Conservation (phyloP, 2,888 invertebrate genomes). For the Diarsia mendica region DNA sequence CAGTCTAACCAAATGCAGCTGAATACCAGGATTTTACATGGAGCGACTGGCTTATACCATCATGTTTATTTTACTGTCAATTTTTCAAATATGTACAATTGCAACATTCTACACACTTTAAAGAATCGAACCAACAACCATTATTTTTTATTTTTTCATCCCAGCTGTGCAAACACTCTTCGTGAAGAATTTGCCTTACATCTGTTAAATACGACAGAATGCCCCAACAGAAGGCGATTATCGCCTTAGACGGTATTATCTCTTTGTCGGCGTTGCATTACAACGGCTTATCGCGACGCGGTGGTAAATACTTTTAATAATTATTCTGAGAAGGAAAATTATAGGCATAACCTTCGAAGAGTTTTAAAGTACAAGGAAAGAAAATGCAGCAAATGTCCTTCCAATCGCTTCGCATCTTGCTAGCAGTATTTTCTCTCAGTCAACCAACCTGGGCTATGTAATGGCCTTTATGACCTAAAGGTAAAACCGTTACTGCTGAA, state of each 20-base stretch:
- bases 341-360: background rate
- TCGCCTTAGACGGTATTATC: slow-evolving; percentile 28
- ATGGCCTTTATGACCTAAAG: background rate
- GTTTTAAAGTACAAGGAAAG: background rate
- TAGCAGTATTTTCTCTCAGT: too few relatives aligned
- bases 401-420: background rate
- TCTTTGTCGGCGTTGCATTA: slow-evolving; percentile 34
- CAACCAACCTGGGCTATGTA: too few relatives aligned
- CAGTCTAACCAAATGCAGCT: too few relatives aligned
- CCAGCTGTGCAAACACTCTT: slow-evolving; percentile 3
- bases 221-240: slow-evolving; percentile 20
- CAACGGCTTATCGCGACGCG: slow-evolving; percentile 6
- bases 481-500: background rate
- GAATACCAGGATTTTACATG: too few relatives aligned
- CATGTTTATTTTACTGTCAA: background rate
- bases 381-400: background rate
- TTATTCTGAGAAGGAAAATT: background rate
- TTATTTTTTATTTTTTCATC: slow-evolving; percentile 1
- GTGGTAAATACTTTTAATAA: slow-evolving; percentile 9
- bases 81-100: background rate
- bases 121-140: background rate
- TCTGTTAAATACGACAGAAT: slow-evolving; percentile 14
- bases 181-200: slow-evolving; percentile 6
- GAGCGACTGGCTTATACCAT: background rate
- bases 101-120: background rate